Percentiles rank a stretch among this genome's conserved stretches.
Evolutionary conservation across 2,888 invertebrate species (phyloP).

Genomic region (Drosophila ezoana): DNA sequence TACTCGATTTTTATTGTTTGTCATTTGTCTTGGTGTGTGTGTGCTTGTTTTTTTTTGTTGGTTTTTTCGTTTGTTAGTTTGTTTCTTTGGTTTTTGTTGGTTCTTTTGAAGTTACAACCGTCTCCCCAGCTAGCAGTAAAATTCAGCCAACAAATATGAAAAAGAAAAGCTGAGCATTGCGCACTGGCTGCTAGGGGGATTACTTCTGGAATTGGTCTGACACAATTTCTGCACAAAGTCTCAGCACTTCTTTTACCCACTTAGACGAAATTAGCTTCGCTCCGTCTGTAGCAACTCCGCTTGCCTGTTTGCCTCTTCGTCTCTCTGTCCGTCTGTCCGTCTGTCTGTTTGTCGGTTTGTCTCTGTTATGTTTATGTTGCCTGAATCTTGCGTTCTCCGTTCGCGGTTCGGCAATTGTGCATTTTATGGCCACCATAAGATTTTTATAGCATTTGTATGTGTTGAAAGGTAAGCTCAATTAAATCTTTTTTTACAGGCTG

Average conservation of each 20-base stretch:
- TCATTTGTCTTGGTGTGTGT: slow-evolving; percentile 56
- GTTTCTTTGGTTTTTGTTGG: slow-evolving; percentile 3
- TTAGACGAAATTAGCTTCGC: slow-evolving; percentile 70
- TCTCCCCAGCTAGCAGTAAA: slow-evolving; percentile 55
- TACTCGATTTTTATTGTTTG: slow-evolving; percentile 78
- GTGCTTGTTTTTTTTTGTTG: slow-evolving; percentile 11
- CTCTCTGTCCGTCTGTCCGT: slow-evolving; percentile 12
- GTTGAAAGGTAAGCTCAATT: slow-evolving; percentile 33
- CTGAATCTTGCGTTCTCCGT: slow-evolving; percentile 65
- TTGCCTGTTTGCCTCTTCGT: neutral
- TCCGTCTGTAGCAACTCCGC: slow-evolving; percentile 3
- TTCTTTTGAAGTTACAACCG: slow-evolving; percentile 30
- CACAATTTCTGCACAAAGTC: slow-evolving; percentile 61
- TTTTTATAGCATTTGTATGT: slow-evolving; percentile 39
- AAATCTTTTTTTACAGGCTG: slow-evolving; percentile 18
- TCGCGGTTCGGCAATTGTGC: slow-evolving; percentile 61
- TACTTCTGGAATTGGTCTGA: slow-evolving; percentile 54
- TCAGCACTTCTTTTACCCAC: slow-evolving; percentile 71
- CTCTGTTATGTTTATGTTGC: slow-evolving; percentile 36
- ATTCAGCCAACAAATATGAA: slow-evolving; percentile 64
- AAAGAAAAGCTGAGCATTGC: slow-evolving; percentile 47
- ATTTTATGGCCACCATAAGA: slow-evolving; percentile 59
- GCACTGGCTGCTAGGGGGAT: slow-evolving; percentile 33
- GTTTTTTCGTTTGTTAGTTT: neutral
- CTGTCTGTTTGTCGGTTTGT: slow-evolving; percentile 1